Base-by-base conservation (phyloP, 2,797 vertebrate species). In the Nothura maculosa region DNA sequence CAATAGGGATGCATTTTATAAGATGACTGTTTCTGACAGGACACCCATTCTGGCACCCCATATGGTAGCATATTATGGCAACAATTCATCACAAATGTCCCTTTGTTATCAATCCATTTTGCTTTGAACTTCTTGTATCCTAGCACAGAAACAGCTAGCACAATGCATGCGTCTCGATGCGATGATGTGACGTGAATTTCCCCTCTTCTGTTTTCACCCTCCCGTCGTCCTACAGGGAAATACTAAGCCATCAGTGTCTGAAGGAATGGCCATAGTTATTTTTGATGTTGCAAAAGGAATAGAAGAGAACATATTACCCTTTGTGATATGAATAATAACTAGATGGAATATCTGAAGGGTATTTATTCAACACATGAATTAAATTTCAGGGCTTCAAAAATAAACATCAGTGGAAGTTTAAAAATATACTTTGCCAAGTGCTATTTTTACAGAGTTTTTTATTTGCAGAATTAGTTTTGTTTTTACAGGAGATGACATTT, bases 331-430 rank as follows among this genome's bases (percentile, higher is more conserved):
- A 93, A 78, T 92, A 50, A 75, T 78, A 96, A 94, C 50, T 70
- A 90, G 61, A 87, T 58, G 61, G 72, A 64, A 73, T 87, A 62
- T 84, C 89, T 89, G 77, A 82, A 78, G 55, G 19, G 6, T 72
- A 90, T 92, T 92, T 96, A 91, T 87, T 96, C 79, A 96, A 92
- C 55, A 89, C 7, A 88, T 40, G 25, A 88, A 96, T 92, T 96
- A 95, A 83, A 94, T 92, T 97, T 93, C 90, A 95, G 42, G n/a
- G 34, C 60, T 94, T 73, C 62, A 96, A 93, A 97, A 97, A 87
- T 70, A 97, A 97, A 92, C 82, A 91, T 94, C 50, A 61, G 30
- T 91, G 85, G 69, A 96, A 93, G 82, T 95, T 97, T 62, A 90
- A 97, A 92, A 92, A 91, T 75, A 93, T 2, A 75, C 36, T 80